Conservation (phyloP, 23 tunicate species). For the Ciona savignyi region DNA sequence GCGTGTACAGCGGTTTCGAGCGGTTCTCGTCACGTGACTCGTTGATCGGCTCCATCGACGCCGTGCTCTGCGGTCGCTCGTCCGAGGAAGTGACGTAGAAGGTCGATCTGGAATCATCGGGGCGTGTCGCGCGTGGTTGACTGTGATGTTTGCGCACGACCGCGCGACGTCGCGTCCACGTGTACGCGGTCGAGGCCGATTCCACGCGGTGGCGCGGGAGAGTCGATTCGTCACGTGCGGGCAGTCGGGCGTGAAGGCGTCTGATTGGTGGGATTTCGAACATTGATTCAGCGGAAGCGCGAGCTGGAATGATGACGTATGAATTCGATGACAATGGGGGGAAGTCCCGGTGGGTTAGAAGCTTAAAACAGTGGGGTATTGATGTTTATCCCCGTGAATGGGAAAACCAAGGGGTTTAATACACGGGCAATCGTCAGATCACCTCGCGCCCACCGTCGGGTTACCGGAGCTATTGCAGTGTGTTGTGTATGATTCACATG, state of each 20-base stretch:
- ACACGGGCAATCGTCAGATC: no score
- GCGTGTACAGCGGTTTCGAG: neutral
- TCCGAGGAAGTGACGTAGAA: constrained; percentile 6
- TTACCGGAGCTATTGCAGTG: no score
- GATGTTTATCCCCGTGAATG: no score
- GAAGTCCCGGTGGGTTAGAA: no score
- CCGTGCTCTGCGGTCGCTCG: neutral
- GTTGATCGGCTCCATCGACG: constrained; percentile 18
- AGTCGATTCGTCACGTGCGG: neutral
- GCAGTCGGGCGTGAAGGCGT: no score
- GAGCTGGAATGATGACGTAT: no score
- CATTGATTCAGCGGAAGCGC: neutral
- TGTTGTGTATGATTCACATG: no score
- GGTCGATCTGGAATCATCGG: constrained; percentile 5
- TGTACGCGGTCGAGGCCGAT: neutral
- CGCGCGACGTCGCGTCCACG: constrained; percentile 6
- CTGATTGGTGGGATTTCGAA: no score
- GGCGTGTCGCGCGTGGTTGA: constrained; percentile 10
- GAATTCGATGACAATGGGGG: no score
- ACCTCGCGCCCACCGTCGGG: no score
- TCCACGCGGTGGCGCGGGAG: neutral
- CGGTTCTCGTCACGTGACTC: neutral
- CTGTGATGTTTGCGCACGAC: constrained; percentile 52
- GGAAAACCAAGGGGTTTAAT: no score
- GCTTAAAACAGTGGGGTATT: no score